Percentiles rank a stretch among this genome's conserved stretches.
These are phyloP conservation scores for Xiphophorus hellerii DNA, from an alignment of 2,113 vertebrate genomes.

Conservation along the genomic window DNA sequence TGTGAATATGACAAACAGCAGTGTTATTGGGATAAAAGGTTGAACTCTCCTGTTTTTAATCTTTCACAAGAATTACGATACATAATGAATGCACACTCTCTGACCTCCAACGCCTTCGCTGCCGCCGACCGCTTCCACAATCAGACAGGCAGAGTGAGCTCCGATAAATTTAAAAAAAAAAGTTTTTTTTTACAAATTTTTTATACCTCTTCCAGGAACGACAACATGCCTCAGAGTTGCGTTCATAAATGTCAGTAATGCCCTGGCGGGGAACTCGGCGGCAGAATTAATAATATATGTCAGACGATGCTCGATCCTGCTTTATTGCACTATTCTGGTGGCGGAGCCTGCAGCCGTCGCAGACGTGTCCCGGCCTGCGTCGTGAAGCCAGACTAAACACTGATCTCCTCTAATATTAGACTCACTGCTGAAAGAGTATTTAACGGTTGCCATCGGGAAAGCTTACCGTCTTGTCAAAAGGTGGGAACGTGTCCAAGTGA, in stretches of 20 bases:
- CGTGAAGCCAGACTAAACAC: slow-evolving; percentile 10
- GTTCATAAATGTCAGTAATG: slow-evolving; percentile 57
- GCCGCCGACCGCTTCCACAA: slow-evolving; percentile 6
- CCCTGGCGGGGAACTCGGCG: slow-evolving; percentile 22
- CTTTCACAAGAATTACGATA: slow-evolving; percentile 10
- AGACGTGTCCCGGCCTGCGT: slow-evolving; percentile 38
- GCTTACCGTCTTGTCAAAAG: neutral
- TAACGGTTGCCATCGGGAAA: neutral
- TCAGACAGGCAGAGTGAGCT: slow-evolving; percentile 1
- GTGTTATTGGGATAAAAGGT: neutral
- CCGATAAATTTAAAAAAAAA: slow-evolving; percentile 12
- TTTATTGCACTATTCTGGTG: slow-evolving; percentile 39
- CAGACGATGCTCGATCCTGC: slow-evolving; percentile 38
- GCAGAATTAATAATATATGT: slow-evolving; percentile 54
- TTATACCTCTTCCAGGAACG: slow-evolving; percentile 29
- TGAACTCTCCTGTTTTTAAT: neutral
- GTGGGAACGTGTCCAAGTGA: neutral
- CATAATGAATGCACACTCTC: neutral
- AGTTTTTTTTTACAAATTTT: neutral
- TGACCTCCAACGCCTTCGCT: slow-evolving; percentile 3
- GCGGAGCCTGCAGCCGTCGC: slow-evolving; percentile 27
- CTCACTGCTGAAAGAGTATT: neutral
- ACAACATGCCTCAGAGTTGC: slow-evolving; percentile 34
- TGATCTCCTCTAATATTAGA: slow-evolving; percentile 1
- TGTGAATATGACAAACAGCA: neutral